A percentile compares a stretch with the other conserved stretches of the same genome.
Conservation (phyloP, 2,797 vertebrate genomes). For the Chelmon rostratus region DNA sequence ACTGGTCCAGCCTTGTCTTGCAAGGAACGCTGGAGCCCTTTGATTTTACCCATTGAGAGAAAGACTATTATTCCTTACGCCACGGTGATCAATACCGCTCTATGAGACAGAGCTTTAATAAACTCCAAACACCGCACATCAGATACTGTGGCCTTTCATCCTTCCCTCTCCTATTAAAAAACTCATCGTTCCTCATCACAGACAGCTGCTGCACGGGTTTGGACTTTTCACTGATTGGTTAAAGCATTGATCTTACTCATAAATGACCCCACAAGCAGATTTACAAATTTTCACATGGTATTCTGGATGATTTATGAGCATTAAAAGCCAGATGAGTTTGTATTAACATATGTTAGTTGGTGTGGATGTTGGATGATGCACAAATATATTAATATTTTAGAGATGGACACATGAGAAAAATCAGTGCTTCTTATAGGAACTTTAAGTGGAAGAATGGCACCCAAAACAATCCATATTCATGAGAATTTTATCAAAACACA, state of each 20-base stretch:
- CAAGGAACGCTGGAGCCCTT: constrained; percentile 9
- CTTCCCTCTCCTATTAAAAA: constrained; percentile 34
- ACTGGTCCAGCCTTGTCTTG: not conserved
- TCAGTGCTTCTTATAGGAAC: not conserved
- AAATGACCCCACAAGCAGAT: constrained; percentile 1
- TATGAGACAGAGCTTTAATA: constrained; percentile 44
- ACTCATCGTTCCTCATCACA: constrained; percentile 66
- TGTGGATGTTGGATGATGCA: not conserved
- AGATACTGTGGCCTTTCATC: constrained; percentile 67
- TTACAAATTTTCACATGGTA: constrained; percentile 23
- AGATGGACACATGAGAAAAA: not conserved
- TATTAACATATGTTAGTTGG: not conserved
- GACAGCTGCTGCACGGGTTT: constrained; percentile 17
- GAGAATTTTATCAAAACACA: not conserved
- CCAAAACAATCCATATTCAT: not conserved
- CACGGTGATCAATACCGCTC: constrained; percentile 55
- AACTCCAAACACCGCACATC: constrained; percentile 55
- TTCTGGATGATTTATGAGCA: constrained; percentile 29
- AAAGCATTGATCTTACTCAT: constrained; percentile 45
- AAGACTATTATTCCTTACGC: constrained; percentile 25
- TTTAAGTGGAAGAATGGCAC: fast-evolving
- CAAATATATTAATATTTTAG: not conserved
- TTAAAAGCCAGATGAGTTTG: not conserved
- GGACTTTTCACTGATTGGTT: constrained; percentile 40
- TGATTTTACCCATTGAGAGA: constrained; percentile 15